Conservation (phyloP, 2,113 vertebrate genomes). For the Chloebia gouldiae region DNA sequence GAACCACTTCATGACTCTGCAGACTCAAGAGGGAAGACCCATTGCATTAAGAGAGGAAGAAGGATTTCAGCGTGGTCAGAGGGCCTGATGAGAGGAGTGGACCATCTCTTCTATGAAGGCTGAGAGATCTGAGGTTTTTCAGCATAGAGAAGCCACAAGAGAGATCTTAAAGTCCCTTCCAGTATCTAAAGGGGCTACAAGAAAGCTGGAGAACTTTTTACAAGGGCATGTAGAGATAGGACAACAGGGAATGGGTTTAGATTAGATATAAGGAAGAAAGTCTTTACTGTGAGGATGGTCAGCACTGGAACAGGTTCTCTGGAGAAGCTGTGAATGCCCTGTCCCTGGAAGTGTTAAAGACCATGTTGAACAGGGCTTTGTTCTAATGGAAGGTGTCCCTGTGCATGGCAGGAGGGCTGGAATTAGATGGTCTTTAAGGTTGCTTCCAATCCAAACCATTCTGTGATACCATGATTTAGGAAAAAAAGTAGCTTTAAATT, state of each 20-base stretch:
- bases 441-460: not conserved
- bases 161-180: not conserved
- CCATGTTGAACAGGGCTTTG: not conserved
- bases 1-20: not conserved
- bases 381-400: not conserved
- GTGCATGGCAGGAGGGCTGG: not conserved
- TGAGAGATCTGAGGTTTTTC: not conserved
- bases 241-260: not conserved
- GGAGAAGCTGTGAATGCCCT: not conserved
- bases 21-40: not conserved
- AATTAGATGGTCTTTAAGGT: not conserved
- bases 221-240: too few relatives aligned
- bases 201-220: not conserved
- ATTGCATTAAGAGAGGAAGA: not conserved
- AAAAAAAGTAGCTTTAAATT: not conserved
- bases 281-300: not conserved
- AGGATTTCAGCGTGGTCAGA: accelerated
- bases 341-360: not conserved
- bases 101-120: not conserved
- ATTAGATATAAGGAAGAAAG: not conserved
- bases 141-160: not conserved
- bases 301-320: not conserved
- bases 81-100: not conserved
- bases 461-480: not conserved
- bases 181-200: not conserved